Conservation (phyloP, 2,888 invertebrate genomes). For the Trissoscelio sp. region DNA sequence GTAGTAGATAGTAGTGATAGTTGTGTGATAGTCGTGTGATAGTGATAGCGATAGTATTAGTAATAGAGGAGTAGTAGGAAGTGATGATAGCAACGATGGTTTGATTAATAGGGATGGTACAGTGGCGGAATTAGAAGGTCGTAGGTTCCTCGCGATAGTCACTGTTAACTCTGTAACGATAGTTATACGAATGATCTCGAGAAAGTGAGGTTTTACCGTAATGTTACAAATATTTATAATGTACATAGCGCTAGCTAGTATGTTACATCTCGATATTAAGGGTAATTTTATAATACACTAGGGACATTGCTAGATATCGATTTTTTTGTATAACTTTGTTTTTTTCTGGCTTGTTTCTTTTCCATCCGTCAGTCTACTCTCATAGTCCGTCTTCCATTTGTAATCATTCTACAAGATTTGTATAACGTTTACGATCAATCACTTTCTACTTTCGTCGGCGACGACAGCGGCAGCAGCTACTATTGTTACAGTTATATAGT, state of each 20-base stretch:
- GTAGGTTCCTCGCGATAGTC: constrained; percentile 41
- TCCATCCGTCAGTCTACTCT: constrained; percentile 41
- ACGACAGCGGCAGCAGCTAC: constrained; percentile 76
- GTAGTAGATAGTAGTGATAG: constrained; percentile 62
- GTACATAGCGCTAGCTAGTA: constrained; percentile 75
- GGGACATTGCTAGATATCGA: constrained; percentile 78
- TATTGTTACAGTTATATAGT: constrained; percentile 82
- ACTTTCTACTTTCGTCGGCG: constrained; percentile 73
- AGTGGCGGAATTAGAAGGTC: constrained; percentile 65
- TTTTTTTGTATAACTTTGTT: constrained; percentile 74
- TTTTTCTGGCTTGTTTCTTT: constrained; percentile 4
- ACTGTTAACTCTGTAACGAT: constrained; percentile 72
- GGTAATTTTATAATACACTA: constrained; percentile 81
- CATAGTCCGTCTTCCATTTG: constrained; percentile 34
- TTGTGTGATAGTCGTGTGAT: constrained; percentile 69
- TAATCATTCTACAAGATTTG: constrained; percentile 33
- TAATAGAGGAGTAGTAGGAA: constrained; percentile 73
- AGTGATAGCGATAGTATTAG: constrained; percentile 47
- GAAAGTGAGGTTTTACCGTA: constrained; percentile 74
- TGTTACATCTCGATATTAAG: constrained; percentile 81
- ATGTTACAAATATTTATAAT: constrained; percentile 74
- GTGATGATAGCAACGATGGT: constrained; percentile 72
- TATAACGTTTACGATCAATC: constrained; percentile 67
- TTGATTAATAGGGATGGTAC: constrained; percentile 50
- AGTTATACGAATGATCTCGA: constrained; percentile 71